Evolutionary conservation across 2,888 invertebrate species (phyloP).

Genomic region (Zaprionus obscuricornis): DNA sequence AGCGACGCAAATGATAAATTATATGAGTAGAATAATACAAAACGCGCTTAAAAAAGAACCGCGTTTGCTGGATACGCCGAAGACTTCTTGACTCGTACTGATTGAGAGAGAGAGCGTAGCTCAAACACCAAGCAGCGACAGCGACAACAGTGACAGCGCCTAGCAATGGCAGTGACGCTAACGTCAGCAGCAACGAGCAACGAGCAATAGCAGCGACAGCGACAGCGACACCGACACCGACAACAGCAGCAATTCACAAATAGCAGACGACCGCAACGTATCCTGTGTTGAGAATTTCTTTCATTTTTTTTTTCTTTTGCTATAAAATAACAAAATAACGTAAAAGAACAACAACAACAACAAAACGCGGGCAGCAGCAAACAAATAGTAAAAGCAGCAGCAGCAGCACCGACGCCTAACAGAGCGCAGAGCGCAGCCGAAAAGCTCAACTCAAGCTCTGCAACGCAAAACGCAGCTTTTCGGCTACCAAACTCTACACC

Average conservation of each 20-base stretch:
- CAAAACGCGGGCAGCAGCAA: constrained; percentile 19
- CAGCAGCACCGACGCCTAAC: constrained; percentile 33
- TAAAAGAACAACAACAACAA: constrained; percentile 18
- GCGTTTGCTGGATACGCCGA: constrained; percentile 84
- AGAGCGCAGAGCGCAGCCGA: constrained; percentile 19
- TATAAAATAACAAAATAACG: constrained; percentile 20
- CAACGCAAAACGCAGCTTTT: constrained; percentile 47
- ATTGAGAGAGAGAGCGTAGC: constrained; percentile 60
- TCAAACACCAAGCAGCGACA: constrained; percentile 35
- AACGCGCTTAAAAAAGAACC: constrained; percentile 84
- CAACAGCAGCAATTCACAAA: constrained; percentile 36
- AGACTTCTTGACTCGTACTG: constrained; percentile 84
- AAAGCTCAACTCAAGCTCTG: constrained; percentile 43
- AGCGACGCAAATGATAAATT: constrained; percentile 84
- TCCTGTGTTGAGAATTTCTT: constrained; percentile 79
- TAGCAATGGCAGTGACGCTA: too few species aligned
- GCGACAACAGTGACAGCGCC: neutral
- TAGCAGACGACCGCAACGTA: constrained; percentile 62
- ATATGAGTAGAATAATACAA: constrained; percentile 84
- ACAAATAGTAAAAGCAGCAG: constrained; percentile 9
- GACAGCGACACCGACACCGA: constrained; percentile 12
- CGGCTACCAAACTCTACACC: constrained; percentile 48
- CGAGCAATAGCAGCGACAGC: constrained; percentile 9
- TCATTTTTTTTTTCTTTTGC: too few species aligned
- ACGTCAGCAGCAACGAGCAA: too few species aligned